Evolutionary conservation across 2,113 vertebrate species (phyloP).

Genomic region (Psittacula cyanocephala): DNA sequence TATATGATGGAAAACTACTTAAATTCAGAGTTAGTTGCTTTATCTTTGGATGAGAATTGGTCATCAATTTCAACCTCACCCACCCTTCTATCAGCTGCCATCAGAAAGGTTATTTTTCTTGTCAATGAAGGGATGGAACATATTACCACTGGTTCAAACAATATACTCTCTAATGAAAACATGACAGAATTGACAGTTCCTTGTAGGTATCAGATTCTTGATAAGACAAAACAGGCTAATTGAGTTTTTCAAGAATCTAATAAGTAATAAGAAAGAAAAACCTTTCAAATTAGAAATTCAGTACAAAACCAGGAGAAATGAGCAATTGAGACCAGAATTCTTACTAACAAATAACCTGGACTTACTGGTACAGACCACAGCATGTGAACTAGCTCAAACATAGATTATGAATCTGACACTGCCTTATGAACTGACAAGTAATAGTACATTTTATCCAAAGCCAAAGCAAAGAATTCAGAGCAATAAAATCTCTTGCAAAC

Average conservation of each 20-base stretch:
- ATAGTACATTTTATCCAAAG: not conserved
- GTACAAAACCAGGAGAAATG: not conserved
- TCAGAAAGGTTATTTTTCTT: not conserved
- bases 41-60: not conserved
- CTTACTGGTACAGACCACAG: not conserved
- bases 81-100: not conserved
- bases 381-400: not conserved
- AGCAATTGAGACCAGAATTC: not conserved
- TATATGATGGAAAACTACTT: not conserved
- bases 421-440: not conserved
- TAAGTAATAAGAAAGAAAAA: not conserved
- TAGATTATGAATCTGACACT: not conserved
- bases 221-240: not conserved
- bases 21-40: not conserved
- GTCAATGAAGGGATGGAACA: not conserved
- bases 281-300: not conserved
- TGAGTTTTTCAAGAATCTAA: not conserved
- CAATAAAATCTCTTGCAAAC: not conserved
- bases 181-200: not conserved
- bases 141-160: not conserved
- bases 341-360: not conserved
- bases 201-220: not conserved
- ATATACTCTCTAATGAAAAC: not conserved
- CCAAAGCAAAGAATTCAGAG: not conserved
- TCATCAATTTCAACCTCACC: not conserved